Conservation (phyloP, 1,140 invertebrate species). For the Musca vetustissima region DNA sequence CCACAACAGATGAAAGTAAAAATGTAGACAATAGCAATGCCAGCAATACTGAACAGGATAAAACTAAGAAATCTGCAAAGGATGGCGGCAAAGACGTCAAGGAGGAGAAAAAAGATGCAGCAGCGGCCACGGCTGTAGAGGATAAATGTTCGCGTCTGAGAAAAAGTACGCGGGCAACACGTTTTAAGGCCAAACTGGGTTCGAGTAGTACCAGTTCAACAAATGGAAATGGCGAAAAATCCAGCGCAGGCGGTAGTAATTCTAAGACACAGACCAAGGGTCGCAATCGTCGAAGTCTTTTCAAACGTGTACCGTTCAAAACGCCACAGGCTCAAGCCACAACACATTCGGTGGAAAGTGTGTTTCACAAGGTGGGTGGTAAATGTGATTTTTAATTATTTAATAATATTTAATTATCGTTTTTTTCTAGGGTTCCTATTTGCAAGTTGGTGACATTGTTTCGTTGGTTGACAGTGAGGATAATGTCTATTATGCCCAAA, state of each 20-base stretch:
- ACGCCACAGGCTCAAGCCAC: constrained; percentile 78
- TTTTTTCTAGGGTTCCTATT: constrained; percentile 71
- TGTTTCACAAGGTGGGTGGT: constrained; percentile 75
- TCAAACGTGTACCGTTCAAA: constrained; percentile 80
- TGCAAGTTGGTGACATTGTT: constrained; percentile 89
- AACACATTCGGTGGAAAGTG: constrained; percentile 75
- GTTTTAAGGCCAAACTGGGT: constrained; percentile 58
- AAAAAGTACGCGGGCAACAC: constrained; percentile 61
- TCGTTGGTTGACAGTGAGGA: constrained; percentile 78
- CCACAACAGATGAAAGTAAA: not conserved
- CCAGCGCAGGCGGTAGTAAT: constrained; percentile 25
- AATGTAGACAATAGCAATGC: too few species aligned
- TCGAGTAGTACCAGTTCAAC: constrained; percentile 11
- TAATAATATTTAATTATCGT: constrained; percentile 84
- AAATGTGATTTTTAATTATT: constrained; percentile 51
- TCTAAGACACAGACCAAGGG: constrained; percentile 55
- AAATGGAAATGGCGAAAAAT: constrained; percentile 28
- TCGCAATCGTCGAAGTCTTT: constrained; percentile 74
- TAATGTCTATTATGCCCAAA: constrained; percentile 84
- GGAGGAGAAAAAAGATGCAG: not conserved
- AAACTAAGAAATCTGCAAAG: not conserved
- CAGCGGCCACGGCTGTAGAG: not conserved
- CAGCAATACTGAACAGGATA: not conserved
- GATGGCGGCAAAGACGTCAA: not conserved
- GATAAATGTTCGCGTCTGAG: constrained; percentile 44